These are phyloP conservation scores for Progne subis DNA, from an alignment of 2,113 vertebrate genomes.

Conservation along the genomic window DNA sequence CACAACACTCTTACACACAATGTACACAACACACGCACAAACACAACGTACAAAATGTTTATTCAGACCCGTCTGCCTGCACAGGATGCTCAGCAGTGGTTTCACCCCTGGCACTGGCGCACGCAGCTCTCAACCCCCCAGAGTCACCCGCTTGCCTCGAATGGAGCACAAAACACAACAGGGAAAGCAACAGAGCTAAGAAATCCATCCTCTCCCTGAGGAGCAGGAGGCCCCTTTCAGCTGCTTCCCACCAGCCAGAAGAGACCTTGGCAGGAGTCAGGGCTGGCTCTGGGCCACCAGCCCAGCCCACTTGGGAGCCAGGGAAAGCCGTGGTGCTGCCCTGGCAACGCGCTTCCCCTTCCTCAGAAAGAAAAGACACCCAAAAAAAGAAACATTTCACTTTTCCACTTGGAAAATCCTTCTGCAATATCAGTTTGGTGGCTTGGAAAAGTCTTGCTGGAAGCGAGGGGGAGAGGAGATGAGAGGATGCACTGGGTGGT, in stretches of 20 bases:
- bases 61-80: constrained; percentile 44
- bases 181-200: background rate
- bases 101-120: background rate
- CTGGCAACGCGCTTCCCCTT: background rate
- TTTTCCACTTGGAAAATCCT: background rate
- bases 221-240: background rate
- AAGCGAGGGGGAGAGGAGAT: background rate
- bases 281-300: background rate
- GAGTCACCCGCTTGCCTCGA: background rate
- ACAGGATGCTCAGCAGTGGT: background rate
- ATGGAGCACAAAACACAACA: background rate
- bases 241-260: background rate
- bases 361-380: background rate
- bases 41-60: constrained; percentile 58
- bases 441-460: background rate
- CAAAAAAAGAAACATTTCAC: background rate
- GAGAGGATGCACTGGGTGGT: background rate
- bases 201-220: background rate
- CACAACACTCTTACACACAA: background rate
- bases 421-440: background rate
- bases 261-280: background rate
- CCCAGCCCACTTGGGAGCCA: background rate
- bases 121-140: background rate
- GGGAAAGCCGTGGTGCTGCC: background rate
- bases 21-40: too few relatives aligned